Conservation (phyloP, 1,140 invertebrate species). For the Drosophila pruinosa region DNA sequence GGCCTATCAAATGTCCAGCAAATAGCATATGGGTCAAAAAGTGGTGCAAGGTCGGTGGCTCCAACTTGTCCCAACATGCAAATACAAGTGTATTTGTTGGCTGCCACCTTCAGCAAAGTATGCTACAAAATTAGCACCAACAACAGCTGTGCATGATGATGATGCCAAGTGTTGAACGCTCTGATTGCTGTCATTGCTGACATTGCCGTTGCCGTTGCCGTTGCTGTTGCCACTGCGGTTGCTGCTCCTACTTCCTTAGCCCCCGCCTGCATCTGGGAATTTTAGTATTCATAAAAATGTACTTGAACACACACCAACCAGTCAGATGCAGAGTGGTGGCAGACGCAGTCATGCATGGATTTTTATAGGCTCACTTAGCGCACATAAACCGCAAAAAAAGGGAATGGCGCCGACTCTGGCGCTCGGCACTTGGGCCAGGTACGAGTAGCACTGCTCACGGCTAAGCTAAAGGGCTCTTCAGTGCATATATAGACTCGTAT, state of each 20-base stretch:
- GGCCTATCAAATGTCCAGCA: constrained; percentile 24
- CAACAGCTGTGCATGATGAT: constrained; percentile 50
- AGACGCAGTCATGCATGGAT: constrained; percentile 62
- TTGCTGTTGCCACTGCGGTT: neutral
- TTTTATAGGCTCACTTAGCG: constrained; percentile 81
- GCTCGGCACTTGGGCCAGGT: constrained; percentile 22
- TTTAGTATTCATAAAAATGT: constrained; percentile 79
- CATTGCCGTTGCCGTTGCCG: neutral
- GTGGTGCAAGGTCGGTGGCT: constrained; percentile 29
- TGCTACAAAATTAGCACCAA: constrained; percentile 65
- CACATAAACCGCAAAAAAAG: constrained; percentile 68
- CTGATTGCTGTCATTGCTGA: constrained; percentile 58
- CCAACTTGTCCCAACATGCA: constrained; percentile 22
- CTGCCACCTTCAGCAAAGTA: constrained; percentile 28
- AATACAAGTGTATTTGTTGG: constrained; percentile 10
- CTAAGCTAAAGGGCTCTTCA: constrained; percentile 44
- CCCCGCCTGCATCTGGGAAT: constrained; percentile 27
- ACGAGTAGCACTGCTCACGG: constrained; percentile 14
- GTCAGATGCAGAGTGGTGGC: neutral
- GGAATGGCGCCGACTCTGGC: constrained; percentile 17
- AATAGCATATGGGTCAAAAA: constrained; percentile 12
- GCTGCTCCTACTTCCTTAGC: neutral
- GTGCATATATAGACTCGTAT: constrained; percentile 24
- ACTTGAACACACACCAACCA: constrained; percentile 36
- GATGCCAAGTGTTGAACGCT: constrained; percentile 72